Evolutionary conservation across 2,797 vertebrate species (phyloP).

Genomic region (Arnoldichthys spilopterus): DNA sequence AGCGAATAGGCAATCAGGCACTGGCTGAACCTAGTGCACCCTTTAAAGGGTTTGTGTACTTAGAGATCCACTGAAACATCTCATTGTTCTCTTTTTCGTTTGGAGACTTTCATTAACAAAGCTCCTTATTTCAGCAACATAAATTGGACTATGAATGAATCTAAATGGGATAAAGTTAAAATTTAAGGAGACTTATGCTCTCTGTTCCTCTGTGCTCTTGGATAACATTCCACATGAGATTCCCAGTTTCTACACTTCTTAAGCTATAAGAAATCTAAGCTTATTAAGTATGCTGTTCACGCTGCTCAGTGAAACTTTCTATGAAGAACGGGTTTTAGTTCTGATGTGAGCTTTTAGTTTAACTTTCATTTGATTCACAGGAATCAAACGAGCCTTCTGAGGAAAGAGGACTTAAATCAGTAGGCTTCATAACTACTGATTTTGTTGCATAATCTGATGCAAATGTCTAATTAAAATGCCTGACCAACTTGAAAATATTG

Average conservation of each 20-base stretch:
- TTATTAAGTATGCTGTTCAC: conserved; percentile 1
- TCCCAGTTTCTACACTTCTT: not conserved
- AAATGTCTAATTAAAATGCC: too few species aligned
- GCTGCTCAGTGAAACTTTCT: not conserved
- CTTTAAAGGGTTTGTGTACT: not conserved
- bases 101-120: not conserved
- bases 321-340: not conserved
- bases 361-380: not conserved
- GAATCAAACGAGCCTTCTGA: not conserved
- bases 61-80: not conserved
- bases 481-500: too few species aligned
- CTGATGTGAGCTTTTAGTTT: not conserved
- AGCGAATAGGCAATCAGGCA: conserved; percentile 6
- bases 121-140: not conserved
- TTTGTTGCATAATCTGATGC: too few species aligned
- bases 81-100: not conserved
- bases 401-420: not conserved
- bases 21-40: not conserved
- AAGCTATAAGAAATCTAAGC: not conserved
- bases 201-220: not conserved
- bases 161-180: not conserved
- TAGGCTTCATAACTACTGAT: too few species aligned
- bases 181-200: conserved; percentile 14
- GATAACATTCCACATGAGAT: not conserved
- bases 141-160: conserved; percentile 8